phyloP scores from a whole-genome alignment of 2,888 invertebrate species.

The Oxytorus armatus region DNA sequence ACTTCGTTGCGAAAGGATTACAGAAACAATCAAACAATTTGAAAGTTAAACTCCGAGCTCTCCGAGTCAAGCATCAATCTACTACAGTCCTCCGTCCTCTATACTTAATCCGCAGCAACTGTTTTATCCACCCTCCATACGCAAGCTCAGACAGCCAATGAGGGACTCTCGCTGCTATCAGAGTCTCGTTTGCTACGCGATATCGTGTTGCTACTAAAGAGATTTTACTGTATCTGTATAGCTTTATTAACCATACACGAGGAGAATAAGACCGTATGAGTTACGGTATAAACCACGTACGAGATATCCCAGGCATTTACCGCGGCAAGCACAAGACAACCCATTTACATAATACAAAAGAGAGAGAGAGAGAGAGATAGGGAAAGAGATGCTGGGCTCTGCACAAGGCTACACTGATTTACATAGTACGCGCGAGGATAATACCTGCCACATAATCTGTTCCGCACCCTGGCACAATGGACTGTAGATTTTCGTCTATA shows the following conservation, averaged over 20 bases:
- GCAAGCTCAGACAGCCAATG: too few relatives aligned
- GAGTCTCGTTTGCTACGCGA: not conserved
- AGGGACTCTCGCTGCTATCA: too few relatives aligned
- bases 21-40: too few relatives aligned
- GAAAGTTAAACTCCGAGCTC: too few relatives aligned
- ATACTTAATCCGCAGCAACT: too few relatives aligned
- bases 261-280: constrained; percentile 29
- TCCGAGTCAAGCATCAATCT: too few relatives aligned
- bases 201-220: not conserved
- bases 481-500: constrained; percentile 1
- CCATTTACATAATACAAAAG: constrained; percentile 60
- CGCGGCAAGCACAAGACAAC: constrained; percentile 32
- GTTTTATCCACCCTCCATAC: too few relatives aligned
- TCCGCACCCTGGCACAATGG: constrained; percentile 34
- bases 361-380: constrained; percentile 1
- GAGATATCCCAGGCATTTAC: constrained; percentile 58
- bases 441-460: constrained; percentile 62
- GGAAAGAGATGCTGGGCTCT: constrained; percentile 26
- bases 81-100: too few relatives aligned
- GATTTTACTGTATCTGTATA: not conserved
- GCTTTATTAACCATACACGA: constrained; percentile 4
- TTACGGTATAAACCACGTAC: constrained; percentile 47
- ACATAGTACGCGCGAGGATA: constrained; percentile 62
- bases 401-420: constrained; percentile 61
- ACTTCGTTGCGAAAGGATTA: too few relatives aligned